Evolutionary conservation across 1,140 invertebrate species (phyloP), one percentile per base, ranked within the genome.

Genomic region (Pemphigus obesinymphae): DNA sequence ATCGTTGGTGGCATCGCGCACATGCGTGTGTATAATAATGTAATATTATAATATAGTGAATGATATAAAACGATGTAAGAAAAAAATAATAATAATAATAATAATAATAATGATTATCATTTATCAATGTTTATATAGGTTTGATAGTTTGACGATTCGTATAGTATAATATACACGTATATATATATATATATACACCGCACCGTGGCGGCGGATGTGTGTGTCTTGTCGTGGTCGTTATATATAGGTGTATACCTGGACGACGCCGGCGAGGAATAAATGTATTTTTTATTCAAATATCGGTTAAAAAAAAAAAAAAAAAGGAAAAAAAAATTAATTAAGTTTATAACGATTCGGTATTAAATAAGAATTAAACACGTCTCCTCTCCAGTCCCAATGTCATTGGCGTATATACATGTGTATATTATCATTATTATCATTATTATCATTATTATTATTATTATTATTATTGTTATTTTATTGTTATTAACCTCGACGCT

Each of bases 61-160:
- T 23, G 10, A 43, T 55, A 70, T 43, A 70, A 70, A 70, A 70
- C 20, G n/a, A 26, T 40, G 37, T 43, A 70, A 43, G 26, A 31
- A 37, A 55, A 23, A 55, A 55, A 55, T 6, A 23, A 23, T 23
- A 70, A 70, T 70, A 43, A 70, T 40, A 37, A 43, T 70, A 55
- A 55, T 6, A 23, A 23, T 23, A 70, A 70, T 70, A 43, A 70
- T 40, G 66, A 43, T 70, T 70, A 70, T 70, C 66, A 43, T 70
- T 70, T 70, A 70, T 70, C 66, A 43, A 43, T 40, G 66, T 70
- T 70, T 70, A 68, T 53, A 53, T 66, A 40, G 63, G 63, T 66
- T 66, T 37, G 63, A 40, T 66, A n/a, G 15, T 20, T n/a, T 6
- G 15, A 50, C 20, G 48, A 20, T 70, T 70, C 66, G 43, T 45